These are phyloP conservation scores for Apis cerana DNA, from an alignment of 1,140 invertebrate genomes.

Conservation along the genomic window DNA sequence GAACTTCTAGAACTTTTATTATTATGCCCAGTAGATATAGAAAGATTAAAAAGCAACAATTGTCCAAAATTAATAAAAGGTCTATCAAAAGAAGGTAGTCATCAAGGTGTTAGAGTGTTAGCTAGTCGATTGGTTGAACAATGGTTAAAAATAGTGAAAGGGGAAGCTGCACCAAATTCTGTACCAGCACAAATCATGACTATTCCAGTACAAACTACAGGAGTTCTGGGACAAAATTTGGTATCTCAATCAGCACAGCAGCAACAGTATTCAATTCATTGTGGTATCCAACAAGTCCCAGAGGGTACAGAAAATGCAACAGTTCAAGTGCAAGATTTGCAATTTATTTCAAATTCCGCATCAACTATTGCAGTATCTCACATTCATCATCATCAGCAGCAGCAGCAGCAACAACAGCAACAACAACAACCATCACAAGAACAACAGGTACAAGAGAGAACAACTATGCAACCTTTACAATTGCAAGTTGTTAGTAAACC, in stretches of 20 bases:
- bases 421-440: slow-evolving; percentile 39
- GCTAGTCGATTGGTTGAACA: slow-evolving; percentile 92
- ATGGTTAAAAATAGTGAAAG: slow-evolving; percentile 94
- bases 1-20: slow-evolving; percentile 92
- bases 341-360: slow-evolving; percentile 43
- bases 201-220: slow-evolving; percentile 41
- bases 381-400: slow-evolving; percentile 16
- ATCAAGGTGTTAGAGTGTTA: slow-evolving; percentile 87
- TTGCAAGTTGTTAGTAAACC: slow-evolving; percentile 59
- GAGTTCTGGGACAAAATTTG: slow-evolving; percentile 12
- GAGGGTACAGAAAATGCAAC: slow-evolving; percentile 50
- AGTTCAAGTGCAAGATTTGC: slow-evolving; percentile 57
- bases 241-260: slow-evolving; percentile 35
- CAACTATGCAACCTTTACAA: slow-evolving; percentile 61
- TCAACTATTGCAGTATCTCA: slow-evolving; percentile 51
- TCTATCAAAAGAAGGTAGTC: slow-evolving; percentile 90
- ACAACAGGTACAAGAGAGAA: slow-evolving; percentile 51
- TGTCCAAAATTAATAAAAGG: slow-evolving; percentile 95
- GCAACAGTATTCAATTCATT: slow-evolving; percentile 45
- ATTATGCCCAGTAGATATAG: slow-evolving; percentile 93
- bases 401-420: slow-evolving; percentile 21
- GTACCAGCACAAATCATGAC: slow-evolving; percentile 73
- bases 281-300: slow-evolving; percentile 49
- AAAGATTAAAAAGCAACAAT: slow-evolving; percentile 93
- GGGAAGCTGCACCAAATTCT: slow-evolving; percentile 80